Evolutionary conservation across 2,888 invertebrate species (phyloP), one percentile per base, ranked within the genome.

Genomic region (Sipha maydis): DNA sequence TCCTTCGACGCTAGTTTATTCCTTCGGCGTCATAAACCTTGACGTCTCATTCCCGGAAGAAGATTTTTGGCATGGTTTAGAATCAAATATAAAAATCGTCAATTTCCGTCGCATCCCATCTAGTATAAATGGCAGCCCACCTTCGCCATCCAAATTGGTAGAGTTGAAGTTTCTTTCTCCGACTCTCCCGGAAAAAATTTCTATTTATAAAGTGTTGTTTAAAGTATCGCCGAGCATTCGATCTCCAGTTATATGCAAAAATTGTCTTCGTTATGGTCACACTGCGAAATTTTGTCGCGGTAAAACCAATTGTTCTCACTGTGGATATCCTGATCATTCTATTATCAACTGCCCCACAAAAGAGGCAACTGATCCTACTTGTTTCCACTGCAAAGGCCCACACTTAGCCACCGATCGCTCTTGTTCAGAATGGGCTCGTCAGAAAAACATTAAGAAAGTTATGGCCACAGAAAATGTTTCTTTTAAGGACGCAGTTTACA

Each of bases 151-250:
- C 21, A 79, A 79, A 38, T 38, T 38, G 38, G 38, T 38, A 38
- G 38, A 38, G 7, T 38, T 38, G 38, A 38, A 38, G 38, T 61
- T 79, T 38, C 38, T 79, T 11, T 79, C 61, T n/a, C 61, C 61
- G n/a, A 38, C 14, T 1, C 79, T 67, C n/a, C 79, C 61, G 28
- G 79, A 61, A 61, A 38, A n/a, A 61, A 31, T 79, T 31, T 0
- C 61, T 3, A 61, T 79, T 25, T 79, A 61, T 56, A 61, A 79
- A 38, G 17, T 79, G 0, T 14, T 79, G 28, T 79, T 79, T 9
- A 79, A 61, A 38, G 79, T 79, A 28, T 61, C 61, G 19, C 61
- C 61, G 38, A 79, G 61, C 34, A 79, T 79, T 38, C 79, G 79
- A 34, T 79, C 61, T 4, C 79, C 61, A 1, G 38, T 79, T 5